Evolutionary conservation across 2,797 vertebrate genomes (phyloP).

Genomic region (Limnodromus scolopaceus): DNA sequence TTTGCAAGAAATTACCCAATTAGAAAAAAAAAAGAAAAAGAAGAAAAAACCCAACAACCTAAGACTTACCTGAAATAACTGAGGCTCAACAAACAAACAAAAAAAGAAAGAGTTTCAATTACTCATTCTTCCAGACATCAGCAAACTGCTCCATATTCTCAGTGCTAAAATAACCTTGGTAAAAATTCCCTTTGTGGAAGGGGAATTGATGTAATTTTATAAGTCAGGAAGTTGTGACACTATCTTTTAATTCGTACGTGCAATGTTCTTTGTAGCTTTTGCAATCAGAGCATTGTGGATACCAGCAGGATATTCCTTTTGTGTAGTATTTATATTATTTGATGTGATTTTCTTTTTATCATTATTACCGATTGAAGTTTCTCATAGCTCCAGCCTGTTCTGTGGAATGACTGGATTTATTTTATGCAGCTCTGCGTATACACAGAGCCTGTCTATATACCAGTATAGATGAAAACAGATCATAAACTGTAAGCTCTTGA

Average conservation of each 20-base stretch:
- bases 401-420: neutral
- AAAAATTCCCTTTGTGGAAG: neutral
- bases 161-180: neutral
- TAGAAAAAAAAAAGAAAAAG: neutral
- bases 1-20: neutral
- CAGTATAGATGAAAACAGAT: neutral
- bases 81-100: neutral
- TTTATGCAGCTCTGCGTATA: neutral
- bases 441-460: neutral
- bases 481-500: neutral
- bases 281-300: neutral
- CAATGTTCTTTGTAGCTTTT: neutral
- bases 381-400: neutral
- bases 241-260: neutral
- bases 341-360: neutral
- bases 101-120: neutral
- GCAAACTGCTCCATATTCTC: neutral
- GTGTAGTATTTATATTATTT: neutral
- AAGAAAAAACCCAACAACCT: accelerated
- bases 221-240: neutral
- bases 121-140: neutral
- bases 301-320: neutral
- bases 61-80: neutral
- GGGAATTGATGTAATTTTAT: neutral
- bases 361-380: neutral